These are phyloP conservation scores for Notarius quadriscutis DNA, from an alignment of 2,113 vertebrate genomes.

Conservation along the genomic window DNA sequence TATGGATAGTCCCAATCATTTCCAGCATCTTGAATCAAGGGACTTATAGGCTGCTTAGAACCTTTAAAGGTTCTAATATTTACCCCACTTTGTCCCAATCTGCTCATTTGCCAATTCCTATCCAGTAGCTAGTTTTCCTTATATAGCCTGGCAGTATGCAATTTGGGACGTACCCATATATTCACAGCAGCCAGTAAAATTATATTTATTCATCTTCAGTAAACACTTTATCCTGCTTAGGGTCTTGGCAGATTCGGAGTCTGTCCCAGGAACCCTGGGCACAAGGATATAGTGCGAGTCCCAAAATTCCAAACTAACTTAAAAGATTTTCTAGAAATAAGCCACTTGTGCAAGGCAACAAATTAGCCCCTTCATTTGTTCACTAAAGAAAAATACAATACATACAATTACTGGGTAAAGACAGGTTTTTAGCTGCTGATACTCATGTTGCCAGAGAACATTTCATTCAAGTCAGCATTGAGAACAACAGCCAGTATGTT, in stretches of 20 bases:
- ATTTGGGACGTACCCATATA: background rate
- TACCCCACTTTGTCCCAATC: background rate
- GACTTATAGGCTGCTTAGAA: no score
- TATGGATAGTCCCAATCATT: no score
- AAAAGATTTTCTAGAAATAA: background rate
- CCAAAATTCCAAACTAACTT: background rate
- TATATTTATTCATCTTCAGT: background rate
- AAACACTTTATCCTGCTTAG: background rate
- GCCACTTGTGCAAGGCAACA: background rate
- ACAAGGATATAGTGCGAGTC: background rate
- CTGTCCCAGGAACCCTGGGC: background rate
- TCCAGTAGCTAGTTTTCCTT: background rate
- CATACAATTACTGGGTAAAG: no score
- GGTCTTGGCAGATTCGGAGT: background rate
- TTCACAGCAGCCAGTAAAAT: background rate
- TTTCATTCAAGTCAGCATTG: no score
- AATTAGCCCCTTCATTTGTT: background rate
- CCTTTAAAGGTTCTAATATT: background rate
- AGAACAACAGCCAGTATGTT: no score
- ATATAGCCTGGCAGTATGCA: background rate
- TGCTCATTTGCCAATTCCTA: background rate
- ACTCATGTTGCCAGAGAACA: no score
- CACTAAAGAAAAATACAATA: background rate
- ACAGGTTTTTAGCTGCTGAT: no score
- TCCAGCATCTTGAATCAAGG: no score